Evolutionary conservation across 2,797 vertebrate genomes (phyloP), one percentile per base, ranked within the genome.

Genomic region (Heliangelus exortis): DNA sequence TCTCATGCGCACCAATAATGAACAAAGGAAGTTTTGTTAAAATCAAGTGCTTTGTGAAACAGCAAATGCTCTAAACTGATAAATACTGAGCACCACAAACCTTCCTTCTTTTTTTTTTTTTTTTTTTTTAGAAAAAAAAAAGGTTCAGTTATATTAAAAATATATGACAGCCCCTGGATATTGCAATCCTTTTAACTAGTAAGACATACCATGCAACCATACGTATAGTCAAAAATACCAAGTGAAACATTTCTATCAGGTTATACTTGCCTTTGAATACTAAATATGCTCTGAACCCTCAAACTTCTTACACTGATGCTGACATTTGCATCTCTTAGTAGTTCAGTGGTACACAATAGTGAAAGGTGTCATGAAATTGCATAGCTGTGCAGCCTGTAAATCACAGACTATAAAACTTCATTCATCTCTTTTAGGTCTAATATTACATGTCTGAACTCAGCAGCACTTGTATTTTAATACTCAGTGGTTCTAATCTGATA

Each of bases 301-400:
- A 63, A 66, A 68, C 8, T 71, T 79, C 66, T 68, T 51, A 87
- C 39, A 39, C 14, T 33, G 31, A 66, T 79, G 41, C 26, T 67
- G 50, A 89, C 89, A 94, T 89, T 79, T 91, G 47, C 75, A 74
- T 67, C 13, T 50, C 58, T 90, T 39, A 72, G 59, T 66, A 75
- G 50, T 83, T 89, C 20, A 61, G 21, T 51, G 45, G 26, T 92
- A 63, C 1, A 0, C 25, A 75, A 81, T 28, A 36, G 50, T 67
- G 93, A 91, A 92, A 91, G 15, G 17, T 74, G 20, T 21, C 45
- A 26, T 47, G 50, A 85, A 92, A 89, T 36, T 71, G 43, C 34
- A 83, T 50, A 77, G 36, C 26, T 61, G 92, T 73, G 75, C 69
- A 91, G 66, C 18, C 45, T 77, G 33, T 80, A 77, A 61, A 77